These are phyloP conservation scores for Cordilura impudica DNA, from an alignment of 2,888 invertebrate genomes.

Conservation along the genomic window DNA sequence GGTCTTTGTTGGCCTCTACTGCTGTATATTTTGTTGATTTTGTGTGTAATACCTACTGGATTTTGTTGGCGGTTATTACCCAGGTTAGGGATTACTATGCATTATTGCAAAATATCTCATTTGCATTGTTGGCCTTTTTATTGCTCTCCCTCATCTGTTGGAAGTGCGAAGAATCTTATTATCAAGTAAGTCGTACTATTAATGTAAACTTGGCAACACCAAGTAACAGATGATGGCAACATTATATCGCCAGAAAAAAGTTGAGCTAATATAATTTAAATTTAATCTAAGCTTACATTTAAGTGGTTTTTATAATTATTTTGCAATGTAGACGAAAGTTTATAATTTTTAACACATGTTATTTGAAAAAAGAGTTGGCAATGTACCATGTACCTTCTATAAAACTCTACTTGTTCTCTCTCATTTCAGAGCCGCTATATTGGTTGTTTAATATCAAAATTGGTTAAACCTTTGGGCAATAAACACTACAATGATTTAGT, in stretches of 20 bases:
- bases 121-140: constrained; percentile 63
- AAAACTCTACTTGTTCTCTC: no score
- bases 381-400: no score
- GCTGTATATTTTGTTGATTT: constrained; percentile 73
- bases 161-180: constrained; percentile 71
- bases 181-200: constrained; percentile 71
- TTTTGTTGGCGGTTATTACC: constrained; percentile 61
- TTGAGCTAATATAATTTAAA: no score
- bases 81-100: not conserved
- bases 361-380: no score
- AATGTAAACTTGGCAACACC: no score
- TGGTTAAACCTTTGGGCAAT: constrained; percentile 72
- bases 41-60: constrained; percentile 74
- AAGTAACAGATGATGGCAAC: no score
- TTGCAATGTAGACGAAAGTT: not conserved
- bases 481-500: constrained; percentile 75
- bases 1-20: constrained; percentile 72
- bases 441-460: constrained; percentile 74
- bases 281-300: no score
- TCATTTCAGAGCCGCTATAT: constrained; percentile 73
- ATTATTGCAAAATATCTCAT: constrained; percentile 57
- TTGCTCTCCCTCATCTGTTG: constrained; percentile 69
- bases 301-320: no score
- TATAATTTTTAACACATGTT: not conserved
- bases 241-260: no score